Evolutionary conservation across 2,113 vertebrate genomes (phyloP).

Genomic region (Anas platyrhynchos): DNA sequence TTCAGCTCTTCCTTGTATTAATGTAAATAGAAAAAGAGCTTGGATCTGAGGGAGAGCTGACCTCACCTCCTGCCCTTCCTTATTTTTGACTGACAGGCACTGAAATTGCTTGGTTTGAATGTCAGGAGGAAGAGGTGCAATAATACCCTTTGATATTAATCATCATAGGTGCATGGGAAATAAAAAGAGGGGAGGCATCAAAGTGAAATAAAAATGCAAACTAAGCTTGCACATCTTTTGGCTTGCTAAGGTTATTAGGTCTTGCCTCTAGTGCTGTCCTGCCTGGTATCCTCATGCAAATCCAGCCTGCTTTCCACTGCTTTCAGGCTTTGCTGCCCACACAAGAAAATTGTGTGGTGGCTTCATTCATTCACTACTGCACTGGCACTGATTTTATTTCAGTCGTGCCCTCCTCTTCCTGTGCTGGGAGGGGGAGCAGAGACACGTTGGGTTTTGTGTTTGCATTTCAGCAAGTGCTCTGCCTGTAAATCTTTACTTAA

Average conservation of each 20-base stretch:
- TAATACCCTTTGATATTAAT: neutral
- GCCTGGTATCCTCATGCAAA: neutral
- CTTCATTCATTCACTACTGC: accelerated
- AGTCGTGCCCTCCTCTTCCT: accelerated
- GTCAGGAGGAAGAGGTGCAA: neutral
- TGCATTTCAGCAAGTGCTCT: neutral
- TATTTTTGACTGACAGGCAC: neutral
- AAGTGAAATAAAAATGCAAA: neutral
- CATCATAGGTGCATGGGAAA: neutral
- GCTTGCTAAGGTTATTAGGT: neutral
- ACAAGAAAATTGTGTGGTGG: accelerated
- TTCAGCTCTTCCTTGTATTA: neutral
- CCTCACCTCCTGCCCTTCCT: neutral
- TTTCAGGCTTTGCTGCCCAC: neutral
- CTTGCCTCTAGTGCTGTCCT: neutral
- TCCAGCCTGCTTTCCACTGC: neutral
- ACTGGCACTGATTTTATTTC: neutral
- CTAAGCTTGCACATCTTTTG: neutral
- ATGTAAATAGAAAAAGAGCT: neutral
- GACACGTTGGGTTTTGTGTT: neutral
- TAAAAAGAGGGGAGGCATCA: neutral
- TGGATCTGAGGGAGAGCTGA: neutral
- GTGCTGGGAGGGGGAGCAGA: neutral
- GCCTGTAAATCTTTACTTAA: neutral
- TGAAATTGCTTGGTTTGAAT: neutral